Percentiles rank a stretch among this genome's conserved stretches.
These are phyloP conservation scores for Enteromius radiatus DNA, from an alignment of 2,797 vertebrate species.

Conservation along the genomic window DNA sequence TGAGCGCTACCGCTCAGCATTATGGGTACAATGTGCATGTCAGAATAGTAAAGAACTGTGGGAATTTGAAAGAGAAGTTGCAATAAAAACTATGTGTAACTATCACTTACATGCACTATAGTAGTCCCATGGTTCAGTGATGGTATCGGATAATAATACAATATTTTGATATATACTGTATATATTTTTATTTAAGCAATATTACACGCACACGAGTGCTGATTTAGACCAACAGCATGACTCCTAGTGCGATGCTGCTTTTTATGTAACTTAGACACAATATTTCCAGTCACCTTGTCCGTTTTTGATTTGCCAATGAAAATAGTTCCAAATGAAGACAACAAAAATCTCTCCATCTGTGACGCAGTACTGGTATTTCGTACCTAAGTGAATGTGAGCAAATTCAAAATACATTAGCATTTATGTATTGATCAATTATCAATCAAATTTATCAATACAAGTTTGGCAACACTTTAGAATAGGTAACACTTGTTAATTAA, in stretches of 20 bases:
- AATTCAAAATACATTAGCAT: background rate
- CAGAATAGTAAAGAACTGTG: constrained; percentile 13
- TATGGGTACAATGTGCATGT: background rate
- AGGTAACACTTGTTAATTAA: too few relatives aligned
- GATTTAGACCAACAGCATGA: background rate
- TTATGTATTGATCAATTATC: too few relatives aligned
- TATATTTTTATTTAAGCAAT: background rate
- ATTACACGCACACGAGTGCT: background rate
- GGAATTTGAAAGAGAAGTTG: constrained; percentile 9
- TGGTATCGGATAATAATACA: background rate
- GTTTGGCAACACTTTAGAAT: too few relatives aligned
- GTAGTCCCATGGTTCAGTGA: constrained; percentile 9
- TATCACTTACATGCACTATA: constrained; percentile 6
- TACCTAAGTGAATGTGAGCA: background rate
- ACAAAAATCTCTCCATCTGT: background rate
- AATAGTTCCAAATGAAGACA: background rate
- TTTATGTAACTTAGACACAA: background rate
- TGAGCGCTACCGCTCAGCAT: background rate
- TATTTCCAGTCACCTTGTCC: background rate
- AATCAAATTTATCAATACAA: too few relatives aligned
- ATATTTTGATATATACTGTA: background rate
- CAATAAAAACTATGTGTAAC: background rate
- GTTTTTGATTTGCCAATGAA: background rate
- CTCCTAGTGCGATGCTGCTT: background rate
- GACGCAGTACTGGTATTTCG: background rate